These are phyloP conservation scores for Folsomia manolachei DNA, from an alignment of 2,888 invertebrate species.

Conservation along the genomic window DNA sequence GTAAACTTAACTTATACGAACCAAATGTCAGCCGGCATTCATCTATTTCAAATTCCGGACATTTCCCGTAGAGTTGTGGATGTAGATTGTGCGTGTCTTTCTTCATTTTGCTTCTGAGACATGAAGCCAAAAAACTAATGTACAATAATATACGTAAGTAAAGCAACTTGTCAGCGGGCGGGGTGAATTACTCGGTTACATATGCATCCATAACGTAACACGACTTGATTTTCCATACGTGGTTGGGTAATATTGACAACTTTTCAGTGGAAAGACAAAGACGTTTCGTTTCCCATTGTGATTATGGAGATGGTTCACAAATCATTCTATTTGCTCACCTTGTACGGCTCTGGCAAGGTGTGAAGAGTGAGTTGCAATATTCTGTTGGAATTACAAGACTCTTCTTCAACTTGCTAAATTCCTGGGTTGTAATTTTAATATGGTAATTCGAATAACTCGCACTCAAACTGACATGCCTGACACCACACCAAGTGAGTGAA, in stretches of 20 bases:
- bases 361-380: neutral
- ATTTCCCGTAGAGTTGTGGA: neutral
- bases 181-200: neutral
- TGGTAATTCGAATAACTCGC: neutral
- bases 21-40: neutral
- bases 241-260: too few relatives aligned
- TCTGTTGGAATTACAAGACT: neutral
- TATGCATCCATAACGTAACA: too few relatives aligned
- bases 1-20: too few relatives aligned
- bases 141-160: too few relatives aligned
- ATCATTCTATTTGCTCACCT: neutral
- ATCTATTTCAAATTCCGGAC: neutral
- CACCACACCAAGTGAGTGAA: neutral
- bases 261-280: too few relatives aligned
- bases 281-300: neutral
- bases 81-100: conserved; percentile 8
- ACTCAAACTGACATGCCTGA: too few relatives aligned
- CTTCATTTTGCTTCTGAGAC: neutral
- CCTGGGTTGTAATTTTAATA: too few relatives aligned
- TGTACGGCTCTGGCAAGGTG: neutral
- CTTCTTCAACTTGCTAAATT: neutral
- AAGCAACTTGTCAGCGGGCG: conserved; percentile 3
- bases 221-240: too few relatives aligned
- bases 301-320: neutral
- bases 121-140: too few relatives aligned